These are phyloP conservation scores for Sialis lutaria DNA, from an alignment of 2,888 invertebrate genomes.

Conservation along the genomic window DNA sequence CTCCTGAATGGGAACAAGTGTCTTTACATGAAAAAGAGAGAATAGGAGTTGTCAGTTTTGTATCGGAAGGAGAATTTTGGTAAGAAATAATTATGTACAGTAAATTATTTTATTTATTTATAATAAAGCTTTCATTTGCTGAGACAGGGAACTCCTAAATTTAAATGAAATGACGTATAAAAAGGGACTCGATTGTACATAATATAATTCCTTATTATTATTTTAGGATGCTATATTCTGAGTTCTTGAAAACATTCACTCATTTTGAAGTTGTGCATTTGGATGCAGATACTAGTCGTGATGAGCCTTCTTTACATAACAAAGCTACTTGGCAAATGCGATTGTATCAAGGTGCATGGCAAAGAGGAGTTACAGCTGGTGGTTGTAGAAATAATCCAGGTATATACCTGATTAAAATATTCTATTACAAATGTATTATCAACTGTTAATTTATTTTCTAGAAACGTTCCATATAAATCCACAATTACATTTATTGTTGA, in stretches of 20 bases:
- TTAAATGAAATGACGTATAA: too few species aligned
- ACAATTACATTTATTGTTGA: slow-evolving; percentile 62
- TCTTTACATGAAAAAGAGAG: slow-evolving; percentile 56
- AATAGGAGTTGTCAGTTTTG: slow-evolving; percentile 36
- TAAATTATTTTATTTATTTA: too few species aligned
- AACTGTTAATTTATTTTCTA: slow-evolving; percentile 20
- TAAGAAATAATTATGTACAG: slow-evolving; percentile 14
- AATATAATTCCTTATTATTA: slow-evolving; percentile 7
- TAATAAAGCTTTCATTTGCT: too few species aligned
- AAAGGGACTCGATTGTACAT: not conserved
- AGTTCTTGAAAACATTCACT: slow-evolving; percentile 67
- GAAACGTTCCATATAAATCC: slow-evolving; percentile 90
- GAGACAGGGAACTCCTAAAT: too few species aligned
- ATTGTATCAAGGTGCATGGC: slow-evolving; percentile 74
- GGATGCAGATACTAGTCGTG: slow-evolving; percentile 71
- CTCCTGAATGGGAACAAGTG: slow-evolving; percentile 61
- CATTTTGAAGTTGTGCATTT: slow-evolving; percentile 72
- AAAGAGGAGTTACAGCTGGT: slow-evolving; percentile 72
- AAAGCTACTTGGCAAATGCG: slow-evolving; percentile 78
- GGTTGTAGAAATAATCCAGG: slow-evolving; percentile 76
- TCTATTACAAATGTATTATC: not conserved
- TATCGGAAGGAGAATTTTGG: slow-evolving; percentile 60
- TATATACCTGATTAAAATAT: slow-evolving; percentile 15
- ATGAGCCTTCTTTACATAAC: slow-evolving; percentile 61
- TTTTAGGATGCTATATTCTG: slow-evolving; percentile 60